Evolutionary conservation across 1,140 invertebrate species (phyloP), one percentile per base, ranked within the genome.

Genomic region (Vanessa atalanta): DNA sequence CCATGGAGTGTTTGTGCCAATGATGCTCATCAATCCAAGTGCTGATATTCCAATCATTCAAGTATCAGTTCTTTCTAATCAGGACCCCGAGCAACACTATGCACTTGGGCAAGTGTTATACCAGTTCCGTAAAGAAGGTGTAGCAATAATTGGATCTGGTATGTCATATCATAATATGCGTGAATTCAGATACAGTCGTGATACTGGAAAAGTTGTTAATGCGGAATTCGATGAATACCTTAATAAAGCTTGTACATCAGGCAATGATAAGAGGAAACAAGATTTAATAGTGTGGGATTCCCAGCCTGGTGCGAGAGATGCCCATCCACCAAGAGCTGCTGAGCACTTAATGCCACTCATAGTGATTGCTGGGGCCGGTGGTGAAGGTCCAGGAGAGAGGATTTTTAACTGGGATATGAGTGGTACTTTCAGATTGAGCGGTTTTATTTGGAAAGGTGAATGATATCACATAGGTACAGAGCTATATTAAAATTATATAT

Each of bases 91-190:
- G 71, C 65, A 89, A 8, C 91, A 93, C 79, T 93, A 90, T 60
- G 84, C 86, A 48, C 26, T 93, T 2, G 91, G 91, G 1, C 69
- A 91, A 80, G 84, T 64, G 0, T 77, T 93, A 31, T 68, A 88
- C 16, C 71, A 89, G 31, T 91, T 90, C 48, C 72, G 91, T 11
- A 90, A 91, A 75, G 90, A 92, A 65, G 91, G 91, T 9, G 72
- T 93, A 47, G 91, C 88, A 1, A 78, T 93, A 9, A 66, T 93
- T 5, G 91, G 90, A 0, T 93, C 91, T 0, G 91, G 91, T 13
- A 93, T 93, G 91, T 91, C 90, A 0, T 93, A 90, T 57, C 91
- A 93, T 23, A 92, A 93, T 51, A 92, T 93, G 91, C 80, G 88
- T 70, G 90, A 89, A 67, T 93, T 93, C 67, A 88, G 79, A 79